Evolutionary conservation across 2,797 vertebrate species (phyloP).

Genomic region (Telmatherina bonti): DNA sequence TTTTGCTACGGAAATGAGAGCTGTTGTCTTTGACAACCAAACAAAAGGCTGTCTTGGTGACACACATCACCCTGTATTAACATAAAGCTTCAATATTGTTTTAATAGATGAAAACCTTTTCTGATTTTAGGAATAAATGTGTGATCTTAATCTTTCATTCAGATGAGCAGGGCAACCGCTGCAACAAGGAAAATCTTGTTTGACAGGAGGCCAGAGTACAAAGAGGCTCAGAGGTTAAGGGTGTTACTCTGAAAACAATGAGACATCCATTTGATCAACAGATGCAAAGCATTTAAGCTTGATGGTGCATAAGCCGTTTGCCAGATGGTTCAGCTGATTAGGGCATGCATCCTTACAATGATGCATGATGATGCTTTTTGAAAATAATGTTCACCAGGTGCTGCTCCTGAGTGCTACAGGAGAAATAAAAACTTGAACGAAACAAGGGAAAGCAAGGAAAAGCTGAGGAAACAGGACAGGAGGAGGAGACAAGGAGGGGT

Average conservation of each 20-base stretch:
- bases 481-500: neutral
- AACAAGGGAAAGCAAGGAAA: conserved; percentile 36
- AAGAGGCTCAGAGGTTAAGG: conserved; percentile 81
- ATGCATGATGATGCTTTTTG: conserved; percentile 84
- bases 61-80: conserved; percentile 37
- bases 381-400: conserved; percentile 84
- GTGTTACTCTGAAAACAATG: conserved; percentile 80
- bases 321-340: conserved; percentile 87
- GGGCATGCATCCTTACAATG: conserved; percentile 80
- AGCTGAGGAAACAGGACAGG: conserved; percentile 11
- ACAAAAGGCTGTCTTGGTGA: conserved; percentile 27
- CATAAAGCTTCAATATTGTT: conserved; percentile 45
- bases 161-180: conserved; percentile 64
- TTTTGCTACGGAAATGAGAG: conserved; percentile 46
- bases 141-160: conserved; percentile 56
- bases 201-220: conserved; percentile 54
- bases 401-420: conserved; percentile 66
- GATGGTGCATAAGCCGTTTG: conserved; percentile 81
- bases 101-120: conserved; percentile 30
- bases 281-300: conserved; percentile 84
- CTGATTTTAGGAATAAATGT: conserved; percentile 46
- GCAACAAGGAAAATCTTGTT: conserved; percentile 41
- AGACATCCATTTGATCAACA: conserved; percentile 83
- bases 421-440: conserved; percentile 76
- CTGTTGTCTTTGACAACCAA: conserved; percentile 22